Conservation (phyloP, 1,140 invertebrate species). For the Cherax quadricarinatus region DNA sequence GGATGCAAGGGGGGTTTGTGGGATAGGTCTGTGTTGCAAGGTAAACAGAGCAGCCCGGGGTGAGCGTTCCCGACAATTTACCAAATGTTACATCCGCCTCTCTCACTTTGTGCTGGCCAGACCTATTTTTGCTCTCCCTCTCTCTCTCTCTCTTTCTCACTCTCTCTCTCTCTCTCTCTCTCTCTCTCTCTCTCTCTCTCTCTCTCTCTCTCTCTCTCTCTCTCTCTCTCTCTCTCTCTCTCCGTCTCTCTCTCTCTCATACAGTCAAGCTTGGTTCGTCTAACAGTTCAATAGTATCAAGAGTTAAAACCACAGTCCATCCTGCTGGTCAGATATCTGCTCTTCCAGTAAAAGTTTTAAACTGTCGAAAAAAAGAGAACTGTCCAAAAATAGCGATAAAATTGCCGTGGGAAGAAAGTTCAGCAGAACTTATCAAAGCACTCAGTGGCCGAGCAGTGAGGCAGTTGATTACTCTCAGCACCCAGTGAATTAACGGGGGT, state of each 20-base stretch:
- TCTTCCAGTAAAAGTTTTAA: not conserved
- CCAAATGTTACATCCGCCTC: constrained; percentile 69
- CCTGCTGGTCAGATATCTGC: not conserved
- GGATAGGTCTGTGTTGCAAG: constrained; percentile 45
- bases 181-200: too few relatives aligned
- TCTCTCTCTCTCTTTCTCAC: not conserved
- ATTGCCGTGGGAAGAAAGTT: constrained; percentile 47
- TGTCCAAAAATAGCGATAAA: constrained; percentile 37
- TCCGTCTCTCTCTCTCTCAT: too few relatives aligned
- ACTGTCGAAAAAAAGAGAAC: not conserved
- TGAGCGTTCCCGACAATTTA: constrained; percentile 69
- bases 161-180: not conserved
- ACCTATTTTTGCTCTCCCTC: constrained; percentile 34
- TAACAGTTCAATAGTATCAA: not conserved
- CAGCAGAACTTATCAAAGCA: constrained; percentile 61
- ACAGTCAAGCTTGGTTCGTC: too few relatives aligned
- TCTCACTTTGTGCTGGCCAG: constrained; percentile 45
- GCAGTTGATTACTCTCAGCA: constrained; percentile 62
- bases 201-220: too few relatives aligned
- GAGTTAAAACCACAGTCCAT: not conserved
- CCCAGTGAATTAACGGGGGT: constrained; percentile 41
- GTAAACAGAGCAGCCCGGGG: constrained; percentile 61
- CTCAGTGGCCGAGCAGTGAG: constrained; percentile 20
- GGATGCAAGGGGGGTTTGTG: constrained; percentile 1
- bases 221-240: too few relatives aligned